Evolutionary conservation across 2,888 invertebrate species (phyloP).

Genomic region (Leptinotarsa haldemani): DNA sequence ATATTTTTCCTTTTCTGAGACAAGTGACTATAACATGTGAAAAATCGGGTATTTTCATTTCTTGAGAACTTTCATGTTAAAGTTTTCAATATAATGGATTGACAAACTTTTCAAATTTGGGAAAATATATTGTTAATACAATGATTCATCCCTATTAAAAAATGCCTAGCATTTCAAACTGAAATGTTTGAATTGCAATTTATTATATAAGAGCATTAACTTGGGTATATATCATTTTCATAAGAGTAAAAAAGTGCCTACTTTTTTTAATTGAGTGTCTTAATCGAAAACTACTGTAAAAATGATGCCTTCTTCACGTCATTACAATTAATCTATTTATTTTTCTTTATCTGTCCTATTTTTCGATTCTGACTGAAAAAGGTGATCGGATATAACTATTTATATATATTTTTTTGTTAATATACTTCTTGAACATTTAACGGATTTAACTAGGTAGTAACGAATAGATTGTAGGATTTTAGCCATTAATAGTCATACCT

Average conservation of each 20-base stretch:
- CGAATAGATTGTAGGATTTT: conserved; percentile 27
- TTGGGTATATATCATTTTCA: neutral
- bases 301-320: conserved; percentile 28
- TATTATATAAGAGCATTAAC: too few relatives aligned
- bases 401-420: conserved; percentile 33
- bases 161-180: neutral
- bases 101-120: neutral
- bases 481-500: conserved; percentile 31
- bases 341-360: neutral
- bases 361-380: conserved; percentile 26
- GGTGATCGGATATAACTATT: conserved; percentile 22
- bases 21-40: neutral
- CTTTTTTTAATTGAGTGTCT: conserved; percentile 23
- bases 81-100: too few relatives aligned
- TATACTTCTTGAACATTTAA: conserved; percentile 24
- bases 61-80: neutral
- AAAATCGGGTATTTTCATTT: neutral
- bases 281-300: conserved; percentile 24
- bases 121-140: neutral
- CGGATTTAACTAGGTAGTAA: conserved; percentile 11
- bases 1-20: neutral
- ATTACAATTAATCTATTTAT: conserved; percentile 16
- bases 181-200: neutral
- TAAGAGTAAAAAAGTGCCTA: conserved; percentile 29
- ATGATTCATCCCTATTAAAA: too few relatives aligned